phyloP scores from a whole-genome alignment of 2,113 vertebrate species.

The Thalassarche chlororhynchos region DNA sequence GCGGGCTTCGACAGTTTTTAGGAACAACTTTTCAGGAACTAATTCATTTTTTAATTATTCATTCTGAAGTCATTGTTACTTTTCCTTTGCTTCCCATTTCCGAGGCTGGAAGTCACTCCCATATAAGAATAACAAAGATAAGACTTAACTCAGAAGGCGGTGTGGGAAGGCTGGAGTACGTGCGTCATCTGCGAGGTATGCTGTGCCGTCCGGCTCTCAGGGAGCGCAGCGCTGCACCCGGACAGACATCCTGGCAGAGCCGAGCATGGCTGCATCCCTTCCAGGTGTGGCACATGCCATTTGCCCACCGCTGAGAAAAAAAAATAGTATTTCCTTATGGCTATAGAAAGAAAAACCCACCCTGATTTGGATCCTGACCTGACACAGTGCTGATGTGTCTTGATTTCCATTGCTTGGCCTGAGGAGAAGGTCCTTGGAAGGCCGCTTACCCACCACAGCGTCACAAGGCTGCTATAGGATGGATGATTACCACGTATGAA shows the following conservation, averaged over 20 bases:
- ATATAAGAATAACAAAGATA: neutral
- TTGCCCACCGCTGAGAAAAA: neutral
- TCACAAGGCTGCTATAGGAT: neutral
- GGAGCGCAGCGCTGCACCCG: fast-evolving
- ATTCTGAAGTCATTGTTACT: neutral
- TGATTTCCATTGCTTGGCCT: neutral
- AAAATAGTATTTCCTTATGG: neutral
- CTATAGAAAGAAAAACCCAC: neutral
- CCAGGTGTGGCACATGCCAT: neutral
- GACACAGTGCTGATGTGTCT: neutral
- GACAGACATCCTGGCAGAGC: neutral
- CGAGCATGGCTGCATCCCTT: neutral
- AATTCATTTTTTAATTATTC: neutral
- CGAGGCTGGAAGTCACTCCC: neutral
- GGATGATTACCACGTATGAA: neutral
- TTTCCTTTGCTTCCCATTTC: neutral
- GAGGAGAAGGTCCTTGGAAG: neutral
- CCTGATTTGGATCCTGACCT: neutral
- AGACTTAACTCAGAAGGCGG: neutral
- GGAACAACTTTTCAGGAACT: neutral
- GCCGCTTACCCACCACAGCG: neutral
- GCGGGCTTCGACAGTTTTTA: neutral
- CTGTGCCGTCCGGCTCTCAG: neutral
- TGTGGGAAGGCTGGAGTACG: neutral
- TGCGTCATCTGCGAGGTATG: neutral